Percentiles rank a stretch among this genome's conserved stretches.
phyloP scores from a whole-genome alignment of 1,140 invertebrate species.

The Heliconius melpomene region DNA sequence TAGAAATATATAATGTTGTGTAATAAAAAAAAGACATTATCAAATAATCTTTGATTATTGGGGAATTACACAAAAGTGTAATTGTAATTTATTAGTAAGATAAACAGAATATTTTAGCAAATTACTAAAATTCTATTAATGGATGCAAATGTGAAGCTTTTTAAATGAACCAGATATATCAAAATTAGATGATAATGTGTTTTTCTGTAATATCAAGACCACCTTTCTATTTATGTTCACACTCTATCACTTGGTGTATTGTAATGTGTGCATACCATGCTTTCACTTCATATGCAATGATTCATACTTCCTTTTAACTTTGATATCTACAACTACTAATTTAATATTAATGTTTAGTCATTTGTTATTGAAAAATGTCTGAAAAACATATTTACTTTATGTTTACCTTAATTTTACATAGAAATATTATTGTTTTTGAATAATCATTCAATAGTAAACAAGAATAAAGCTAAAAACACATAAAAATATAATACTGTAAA shows the following conservation, averaged over 20 bases:
- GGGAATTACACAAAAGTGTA: not conserved
- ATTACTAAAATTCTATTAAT: not conserved
- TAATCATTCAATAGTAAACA: not conserved
- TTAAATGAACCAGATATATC: not conserved
- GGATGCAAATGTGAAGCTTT: not conserved
- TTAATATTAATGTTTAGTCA: slow-evolving; percentile 4
- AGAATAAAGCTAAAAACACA: not conserved
- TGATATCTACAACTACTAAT: slow-evolving; percentile 17
- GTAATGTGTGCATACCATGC: slow-evolving; percentile 61
- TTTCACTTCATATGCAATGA: slow-evolving; percentile 68
- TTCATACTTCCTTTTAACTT: slow-evolving; percentile 48
- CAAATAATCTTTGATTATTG: not conserved
- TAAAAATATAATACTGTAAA: not conserved
- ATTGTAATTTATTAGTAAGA: not conserved
- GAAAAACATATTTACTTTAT: not conserved
- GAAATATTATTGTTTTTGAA: not conserved
- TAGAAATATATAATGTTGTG: not conserved
- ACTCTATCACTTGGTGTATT: slow-evolving; percentile 54
- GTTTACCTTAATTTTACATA: not conserved
- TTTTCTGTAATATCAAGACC: slow-evolving; percentile 37
- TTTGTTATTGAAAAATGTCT: not conserved
- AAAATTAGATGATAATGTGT: not conserved
- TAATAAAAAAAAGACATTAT: not conserved
- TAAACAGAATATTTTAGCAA: not conserved
- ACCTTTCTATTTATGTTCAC: slow-evolving; percentile 60